These are phyloP conservation scores for Grapholita molesta DNA, from an alignment of 1,140 invertebrate species.

Conservation along the genomic window DNA sequence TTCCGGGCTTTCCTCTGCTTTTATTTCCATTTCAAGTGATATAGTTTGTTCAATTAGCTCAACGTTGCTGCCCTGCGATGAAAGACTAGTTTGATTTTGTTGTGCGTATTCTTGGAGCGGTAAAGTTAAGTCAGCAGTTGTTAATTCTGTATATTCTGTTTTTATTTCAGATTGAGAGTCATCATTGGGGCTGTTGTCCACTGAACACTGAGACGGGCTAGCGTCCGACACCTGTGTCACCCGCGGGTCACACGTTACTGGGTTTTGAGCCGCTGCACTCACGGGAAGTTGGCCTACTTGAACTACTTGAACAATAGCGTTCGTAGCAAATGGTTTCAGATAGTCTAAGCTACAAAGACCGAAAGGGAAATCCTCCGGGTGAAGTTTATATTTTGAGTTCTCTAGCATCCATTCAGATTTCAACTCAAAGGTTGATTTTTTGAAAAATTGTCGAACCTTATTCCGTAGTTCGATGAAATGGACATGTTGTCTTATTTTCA, in stretches of 20 bases:
- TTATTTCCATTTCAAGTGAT: slow-evolving; percentile 53
- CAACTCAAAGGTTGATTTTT: slow-evolving; percentile 48
- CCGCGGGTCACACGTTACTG: slow-evolving; percentile 66
- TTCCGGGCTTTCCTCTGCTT: slow-evolving; percentile 50
- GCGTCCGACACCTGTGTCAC: slow-evolving; percentile 67
- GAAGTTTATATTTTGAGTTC: slow-evolving; percentile 33
- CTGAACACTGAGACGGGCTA: slow-evolving; percentile 64
- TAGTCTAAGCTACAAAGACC: slow-evolving; percentile 52
- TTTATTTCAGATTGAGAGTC: slow-evolving; percentile 52
- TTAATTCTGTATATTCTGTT: slow-evolving; percentile 68
- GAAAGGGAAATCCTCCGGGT: slow-evolving; percentile 34
- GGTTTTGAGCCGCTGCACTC: slow-evolving; percentile 69
- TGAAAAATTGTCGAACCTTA: slow-evolving; percentile 60
- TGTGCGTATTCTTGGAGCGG: slow-evolving; percentile 54
- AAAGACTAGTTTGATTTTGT: slow-evolving; percentile 34
- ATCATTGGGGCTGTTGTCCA: slow-evolving; percentile 54
- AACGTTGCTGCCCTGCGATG: slow-evolving; percentile 38
- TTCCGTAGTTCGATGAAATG: slow-evolving; percentile 49
- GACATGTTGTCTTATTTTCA: slow-evolving; percentile 40
- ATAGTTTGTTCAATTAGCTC: slow-evolving; percentile 43
- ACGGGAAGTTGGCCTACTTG: slow-evolving; percentile 73
- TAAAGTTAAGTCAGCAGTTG: slow-evolving; percentile 61
- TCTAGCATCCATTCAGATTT: slow-evolving; percentile 35
- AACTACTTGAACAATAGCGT: slow-evolving; percentile 63
- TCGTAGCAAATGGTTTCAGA: slow-evolving; percentile 43